Evolutionary conservation across 2,888 invertebrate genomes (phyloP).

Genomic region (Chelonus formosanus): DNA sequence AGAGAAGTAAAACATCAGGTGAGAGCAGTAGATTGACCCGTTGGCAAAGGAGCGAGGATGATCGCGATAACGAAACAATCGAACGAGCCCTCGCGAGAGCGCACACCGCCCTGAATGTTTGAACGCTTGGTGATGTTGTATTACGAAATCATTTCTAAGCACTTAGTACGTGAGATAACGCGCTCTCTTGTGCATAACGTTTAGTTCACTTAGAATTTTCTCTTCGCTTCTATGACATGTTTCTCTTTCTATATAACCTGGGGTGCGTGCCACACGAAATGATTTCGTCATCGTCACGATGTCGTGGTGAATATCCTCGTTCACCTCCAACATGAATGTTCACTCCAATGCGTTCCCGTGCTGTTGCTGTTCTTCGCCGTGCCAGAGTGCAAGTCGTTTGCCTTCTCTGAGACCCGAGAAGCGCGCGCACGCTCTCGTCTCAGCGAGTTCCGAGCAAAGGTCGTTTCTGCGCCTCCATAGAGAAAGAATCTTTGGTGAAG

Average conservation of each 20-base stretch:
- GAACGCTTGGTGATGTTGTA: slow-evolving; percentile 28
- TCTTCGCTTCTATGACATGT: background rate
- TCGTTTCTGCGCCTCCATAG: slow-evolving; percentile 36
- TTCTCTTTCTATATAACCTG: slow-evolving; percentile 3
- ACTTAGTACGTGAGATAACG: slow-evolving; percentile 28
- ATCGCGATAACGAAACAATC: slow-evolving; percentile 63
- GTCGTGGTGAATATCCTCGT: slow-evolving; percentile 37
- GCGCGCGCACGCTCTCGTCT: slow-evolving; percentile 14
- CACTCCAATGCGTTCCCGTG: slow-evolving; percentile 19
- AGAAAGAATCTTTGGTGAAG: slow-evolving; percentile 34
- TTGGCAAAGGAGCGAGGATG: slow-evolving; percentile 50
- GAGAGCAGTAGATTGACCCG: slow-evolving; percentile 46
- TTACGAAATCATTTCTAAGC: slow-evolving; percentile 24
- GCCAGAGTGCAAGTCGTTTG: slow-evolving; percentile 20
- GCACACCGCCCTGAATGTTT: slow-evolving; percentile 39
- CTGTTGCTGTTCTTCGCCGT: background rate
- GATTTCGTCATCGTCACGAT: slow-evolving; percentile 41
- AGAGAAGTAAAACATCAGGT: slow-evolving; percentile 43
- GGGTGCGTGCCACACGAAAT: slow-evolving; percentile 42
- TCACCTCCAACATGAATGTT: slow-evolving; percentile 2
- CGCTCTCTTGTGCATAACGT: slow-evolving; percentile 11
- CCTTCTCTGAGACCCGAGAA: slow-evolving; percentile 13
- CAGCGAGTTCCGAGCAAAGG: slow-evolving; percentile 40
- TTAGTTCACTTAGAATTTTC: slow-evolving; percentile 12
- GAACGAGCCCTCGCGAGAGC: slow-evolving; percentile 45